Evolutionary conservation across 92 coral and sea anemone genomes (phyloP), one percentile per base, ranked within the genome.

Genomic region (Epizoanthus scotinus): DNA sequence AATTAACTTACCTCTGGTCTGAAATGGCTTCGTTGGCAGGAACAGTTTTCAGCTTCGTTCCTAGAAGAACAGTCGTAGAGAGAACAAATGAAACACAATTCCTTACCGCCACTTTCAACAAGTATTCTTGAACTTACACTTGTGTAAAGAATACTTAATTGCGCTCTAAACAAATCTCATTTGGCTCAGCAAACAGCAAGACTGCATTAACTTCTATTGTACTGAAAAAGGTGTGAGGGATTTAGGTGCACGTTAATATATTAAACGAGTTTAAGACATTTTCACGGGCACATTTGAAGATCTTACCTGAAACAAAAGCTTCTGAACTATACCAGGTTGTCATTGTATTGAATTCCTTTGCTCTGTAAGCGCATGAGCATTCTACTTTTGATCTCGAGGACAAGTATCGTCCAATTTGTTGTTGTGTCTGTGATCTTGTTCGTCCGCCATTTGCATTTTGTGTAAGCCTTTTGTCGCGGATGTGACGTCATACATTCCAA

Each of bases 281-380:
- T 77, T 54, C 60, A 49, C 18, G 22, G 21, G 38, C 34, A 67
- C 38, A 31, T 88, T 57, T 40, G 6, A n/a, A 78, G 44, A 71
- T 28, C 67, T 73, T 86, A 92, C 97, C 97, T 85, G 87, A 78
- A 47, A 91, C 58, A 62, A 86, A 87, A 20, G 81, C 85, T 60
- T 84, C 91, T 18, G 93, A 73, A 22, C 91, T 79, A 42, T 90
- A 92, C 97, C 97, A 92, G 56, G 97, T 92, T 71, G 90, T 85
- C 97, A 92, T 92, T 42, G 70, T 84, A 84, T 69, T 67, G 12
- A 75, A 75, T 59, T 75, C 59, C 69, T 75, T 58, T 55, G 81
- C 59, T 75, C 81, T 59, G 67, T 68, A 75, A 27, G 81, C 81
- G 61, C 60, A 75, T 36, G 81, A 44, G 81, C 81, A 75, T 75